Base-by-base conservation (phyloP, 2,888 invertebrate species). In the Euclidia mi region DNA sequence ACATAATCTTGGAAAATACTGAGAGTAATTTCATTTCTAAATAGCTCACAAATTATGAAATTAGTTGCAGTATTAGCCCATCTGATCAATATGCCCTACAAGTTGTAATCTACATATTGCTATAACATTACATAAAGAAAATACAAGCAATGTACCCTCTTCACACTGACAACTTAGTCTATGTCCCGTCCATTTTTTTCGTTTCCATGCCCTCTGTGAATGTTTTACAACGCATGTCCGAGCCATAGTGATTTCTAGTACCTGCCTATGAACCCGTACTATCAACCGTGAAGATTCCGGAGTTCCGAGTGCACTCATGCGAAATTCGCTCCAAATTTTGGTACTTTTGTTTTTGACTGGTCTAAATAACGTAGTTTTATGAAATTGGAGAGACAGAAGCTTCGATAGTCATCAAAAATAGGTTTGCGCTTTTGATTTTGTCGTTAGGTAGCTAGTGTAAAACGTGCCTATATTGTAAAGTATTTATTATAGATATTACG, bases 181-280 rank as follows among this genome's bases (percentile, higher is more conserved):
- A 55, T 84, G 82, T 7, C 34, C 51, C 59, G 58, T 38, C 68
- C 73, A 60, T 79, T 85, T 87, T 85, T 89, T 86, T 83, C 72
- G 64, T 75, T 72, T 78, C 76, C 72, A 74, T 78, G 74, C 82
- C 81, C 84, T 83, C 75, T 78, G 79, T 82, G 83, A 82, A 80
- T 80, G 79, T 78, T 76, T 76, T 79, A 80, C 75, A 78, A 81
- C 73, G 81, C 77, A 82, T 73, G 85, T 84, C 82, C 81, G 76
- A 76, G 62, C 64, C 75, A 76, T 82, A 81, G 82, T 84, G 86
- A 86, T 87, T 85, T 85, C 81, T 83, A 71, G 79, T 79, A 82
- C 71, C 73, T 85, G 83, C 85, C 78, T 81, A n/a, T 42, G 50
- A 28, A 79, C 76, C 64, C 59, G 55, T 43, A 58, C 60, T 64